These are phyloP conservation scores for Leucophenga montana DNA, from an alignment of 2,888 invertebrate genomes.

Conservation along the genomic window DNA sequence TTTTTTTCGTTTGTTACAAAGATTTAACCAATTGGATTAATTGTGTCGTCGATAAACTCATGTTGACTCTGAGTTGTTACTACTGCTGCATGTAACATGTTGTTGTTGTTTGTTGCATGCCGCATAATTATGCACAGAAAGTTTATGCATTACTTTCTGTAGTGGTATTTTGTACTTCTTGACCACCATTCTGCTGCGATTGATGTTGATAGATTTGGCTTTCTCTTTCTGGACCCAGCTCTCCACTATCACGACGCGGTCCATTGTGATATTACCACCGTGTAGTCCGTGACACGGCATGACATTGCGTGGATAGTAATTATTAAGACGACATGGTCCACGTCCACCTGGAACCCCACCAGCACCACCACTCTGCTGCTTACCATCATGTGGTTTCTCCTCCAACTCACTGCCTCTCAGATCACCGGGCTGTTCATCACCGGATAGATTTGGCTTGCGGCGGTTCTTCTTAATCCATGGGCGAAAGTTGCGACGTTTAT, in stretches of 20 bases:
- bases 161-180: slow-evolving; percentile 73
- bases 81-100: neutral
- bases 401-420: slow-evolving; percentile 41
- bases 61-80: neutral
- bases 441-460: slow-evolving; percentile 71
- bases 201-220: slow-evolving; percentile 69
- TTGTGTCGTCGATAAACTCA: too few species aligned
- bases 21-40: too few species aligned
- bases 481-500: slow-evolving; percentile 80
- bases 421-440: slow-evolving; percentile 71
- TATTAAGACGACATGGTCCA: slow-evolving; percentile 62
- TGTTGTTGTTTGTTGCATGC: slow-evolving; percentile 36
- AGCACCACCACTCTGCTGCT: slow-evolving; percentile 44
- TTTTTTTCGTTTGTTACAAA: too few species aligned
- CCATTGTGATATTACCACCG: slow-evolving; percentile 66
- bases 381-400: slow-evolving; percentile 50
- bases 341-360: slow-evolving; percentile 53
- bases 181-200: slow-evolving; percentile 72
- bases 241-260: slow-evolving; percentile 64
- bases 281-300: slow-evolving; percentile 63
- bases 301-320: slow-evolving; percentile 63
- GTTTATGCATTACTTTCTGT: slow-evolving; percentile 73
- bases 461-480: slow-evolving; percentile 73
- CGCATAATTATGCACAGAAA: slow-evolving; percentile 10
- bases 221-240: slow-evolving; percentile 68